Base-by-base conservation (phyloP, 1,140 invertebrate species). In the Brachystomella parvula region DNA sequence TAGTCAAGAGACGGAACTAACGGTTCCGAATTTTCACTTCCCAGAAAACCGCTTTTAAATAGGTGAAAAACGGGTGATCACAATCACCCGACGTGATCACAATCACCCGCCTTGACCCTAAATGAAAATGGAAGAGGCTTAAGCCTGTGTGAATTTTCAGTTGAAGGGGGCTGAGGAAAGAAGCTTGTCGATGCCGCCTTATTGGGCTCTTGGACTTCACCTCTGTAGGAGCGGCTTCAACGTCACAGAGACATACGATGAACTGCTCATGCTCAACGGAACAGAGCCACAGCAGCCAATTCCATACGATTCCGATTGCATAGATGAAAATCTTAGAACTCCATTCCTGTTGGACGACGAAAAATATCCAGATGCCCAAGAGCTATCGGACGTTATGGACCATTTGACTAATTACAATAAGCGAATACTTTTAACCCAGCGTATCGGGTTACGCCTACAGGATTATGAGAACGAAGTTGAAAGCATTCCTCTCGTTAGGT, bases 231-330 rank as follows among this genome's bases (percentile, higher is more conserved):
- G 33, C 30, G 12, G 47, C 1, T 29, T 2, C 0, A 62, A 59
- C 33, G 47, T 3, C 1, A 24, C 33, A n/a, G 28, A 33, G 1
- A 63, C 64, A 39, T 21, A 61, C 0, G 33, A 65, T 1, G 9
- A 69, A 19, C 59, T 72, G 1, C 2, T 3, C 12, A 26, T 28
- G 1, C 32, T 64, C 6, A 31, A 3, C n/a, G 30, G 39, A 28
- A 19, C 49, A 21, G 33, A 9, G 49, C 26, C 6, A 6, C 26
- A n/a, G 32, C 24, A 3, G 3, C 17, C 29, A 32, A 67, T 73
- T 65, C 64, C 66, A 6, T 73, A 71, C 26, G 71, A 73, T 49
- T 70, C 68, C 2, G 68, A 71, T 58, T 73, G 71, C 47, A 68
- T 70, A 24, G 61, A 65, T 35, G 69, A 67, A 64, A 62, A 67